Evolutionary conservation across 2,113 vertebrate species (phyloP).

Genomic region (Cynopterus brachyotis): DNA sequence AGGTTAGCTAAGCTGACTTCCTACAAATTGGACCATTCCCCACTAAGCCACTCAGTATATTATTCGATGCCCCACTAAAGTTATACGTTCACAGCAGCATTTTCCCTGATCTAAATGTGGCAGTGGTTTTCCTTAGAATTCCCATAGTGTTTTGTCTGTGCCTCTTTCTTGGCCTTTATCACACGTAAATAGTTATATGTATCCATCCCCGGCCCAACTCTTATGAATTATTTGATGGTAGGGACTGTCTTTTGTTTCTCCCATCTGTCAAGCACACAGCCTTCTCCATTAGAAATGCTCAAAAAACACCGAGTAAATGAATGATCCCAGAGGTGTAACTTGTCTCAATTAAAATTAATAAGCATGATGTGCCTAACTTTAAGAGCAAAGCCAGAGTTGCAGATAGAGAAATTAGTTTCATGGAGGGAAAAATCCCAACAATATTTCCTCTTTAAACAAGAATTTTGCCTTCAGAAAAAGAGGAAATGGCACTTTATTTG

Average conservation of each 20-base stretch:
- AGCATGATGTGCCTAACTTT: background rate
- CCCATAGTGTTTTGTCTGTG: background rate
- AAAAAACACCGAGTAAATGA: background rate
- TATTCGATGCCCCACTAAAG: background rate
- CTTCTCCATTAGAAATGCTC: background rate
- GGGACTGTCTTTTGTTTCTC: background rate
- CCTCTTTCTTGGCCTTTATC: background rate
- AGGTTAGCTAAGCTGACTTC: background rate
- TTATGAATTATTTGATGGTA: background rate
- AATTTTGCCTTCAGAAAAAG: background rate
- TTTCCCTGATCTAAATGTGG: background rate
- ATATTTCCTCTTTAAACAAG: background rate
- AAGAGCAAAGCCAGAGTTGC: background rate
- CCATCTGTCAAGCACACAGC: background rate
- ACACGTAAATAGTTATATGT: background rate
- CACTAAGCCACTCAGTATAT: background rate
- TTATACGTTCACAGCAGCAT: background rate
- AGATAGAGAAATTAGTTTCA: background rate
- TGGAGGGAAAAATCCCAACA: background rate
- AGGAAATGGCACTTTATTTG: background rate
- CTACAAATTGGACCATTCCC: background rate
- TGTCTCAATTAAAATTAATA: background rate
- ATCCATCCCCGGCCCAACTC: background rate
- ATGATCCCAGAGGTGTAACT: background rate
- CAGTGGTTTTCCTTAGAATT: background rate